Conservation (phyloP, 2,888 invertebrate genomes). For the Tanytarsus gracilentus region DNA sequence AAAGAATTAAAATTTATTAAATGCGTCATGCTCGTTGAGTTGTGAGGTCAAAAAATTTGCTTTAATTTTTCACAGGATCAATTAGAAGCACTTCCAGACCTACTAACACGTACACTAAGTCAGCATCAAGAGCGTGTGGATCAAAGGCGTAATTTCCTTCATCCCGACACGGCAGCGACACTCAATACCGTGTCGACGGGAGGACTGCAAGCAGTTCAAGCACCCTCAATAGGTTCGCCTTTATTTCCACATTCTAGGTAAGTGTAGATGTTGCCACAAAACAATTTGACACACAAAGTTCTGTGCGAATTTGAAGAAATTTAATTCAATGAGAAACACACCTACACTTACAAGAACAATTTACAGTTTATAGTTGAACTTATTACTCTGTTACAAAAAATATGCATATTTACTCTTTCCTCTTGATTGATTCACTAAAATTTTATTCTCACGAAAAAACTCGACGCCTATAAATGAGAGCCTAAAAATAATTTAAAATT, state of each 20-base stretch:
- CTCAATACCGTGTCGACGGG: conserved; percentile 35
- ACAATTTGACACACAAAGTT: conserved; percentile 16
- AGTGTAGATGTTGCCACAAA: conserved; percentile 31
- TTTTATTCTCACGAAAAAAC: neutral
- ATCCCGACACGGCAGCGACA: conserved; percentile 74
- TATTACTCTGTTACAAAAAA: neutral
- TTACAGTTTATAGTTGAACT: conserved; percentile 12
- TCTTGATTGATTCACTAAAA: neutral
- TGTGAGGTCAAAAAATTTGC: neutral
- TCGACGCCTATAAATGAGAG: neutral
- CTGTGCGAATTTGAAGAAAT: neutral
- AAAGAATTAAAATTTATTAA: neutral
- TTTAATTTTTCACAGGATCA: conserved; percentile 65
- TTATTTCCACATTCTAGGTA: conserved; percentile 53
- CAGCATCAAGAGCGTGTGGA: conserved; percentile 73
- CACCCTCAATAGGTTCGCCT: conserved; percentile 46
- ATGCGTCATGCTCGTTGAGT: neutral
- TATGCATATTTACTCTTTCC: neutral
- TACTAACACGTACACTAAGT: conserved; percentile 64
- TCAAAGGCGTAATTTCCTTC: conserved; percentile 74
- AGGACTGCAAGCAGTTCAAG: conserved; percentile 31
- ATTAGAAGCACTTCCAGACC: conserved; percentile 74
- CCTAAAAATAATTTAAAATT: neutral
- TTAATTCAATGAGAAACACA: conserved; percentile 23
- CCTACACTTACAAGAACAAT: conserved; percentile 25